A percentile compares a stretch with the other conserved stretches of the same genome.
Conservation (phyloP, 1,140 invertebrate genomes). For the Forficula auricularia region DNA sequence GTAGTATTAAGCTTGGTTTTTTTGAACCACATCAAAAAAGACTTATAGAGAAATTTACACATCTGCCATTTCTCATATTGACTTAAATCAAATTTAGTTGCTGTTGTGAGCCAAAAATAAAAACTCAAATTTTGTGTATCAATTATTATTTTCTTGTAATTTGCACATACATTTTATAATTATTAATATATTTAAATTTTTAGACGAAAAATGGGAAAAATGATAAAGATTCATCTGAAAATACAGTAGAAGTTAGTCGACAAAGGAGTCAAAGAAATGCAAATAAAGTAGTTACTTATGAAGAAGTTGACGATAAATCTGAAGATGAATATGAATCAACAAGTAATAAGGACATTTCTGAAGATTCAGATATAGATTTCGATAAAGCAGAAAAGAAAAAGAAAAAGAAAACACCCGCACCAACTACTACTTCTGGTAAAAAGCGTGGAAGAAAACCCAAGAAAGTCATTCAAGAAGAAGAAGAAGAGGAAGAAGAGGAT, state of each 20-base stretch:
- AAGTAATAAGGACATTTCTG: background rate
- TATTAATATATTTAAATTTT: too few species aligned
- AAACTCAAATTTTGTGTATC: too few species aligned
- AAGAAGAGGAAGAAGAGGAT: conserved; percentile 13
- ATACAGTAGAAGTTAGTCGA: background rate
- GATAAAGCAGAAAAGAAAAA: conserved; percentile 3
- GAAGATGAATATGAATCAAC: conserved; percentile 4
- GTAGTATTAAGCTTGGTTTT: too few species aligned
- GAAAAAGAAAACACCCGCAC: conserved; percentile 9
- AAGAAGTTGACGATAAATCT: conserved; percentile 11
- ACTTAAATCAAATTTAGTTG: too few species aligned
- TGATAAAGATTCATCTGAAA: conserved; percentile 2
- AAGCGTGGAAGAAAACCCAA: conserved; percentile 8
- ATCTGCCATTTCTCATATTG: too few species aligned
- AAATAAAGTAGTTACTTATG: conserved; percentile 5
- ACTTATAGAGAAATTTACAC: too few species aligned
- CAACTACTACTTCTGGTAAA: conserved; percentile 2
- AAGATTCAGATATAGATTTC: too few species aligned
- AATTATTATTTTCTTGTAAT: too few species aligned
- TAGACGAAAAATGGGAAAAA: conserved; percentile 12
- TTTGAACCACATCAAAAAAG: too few species aligned
- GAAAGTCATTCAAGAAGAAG: conserved; percentile 15
- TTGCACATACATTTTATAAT: too few species aligned
- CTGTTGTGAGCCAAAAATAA: too few species aligned
- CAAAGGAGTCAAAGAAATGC: background rate